Evolutionary conservation across 2,113 vertebrate genomes (phyloP), one percentile per base, ranked within the genome.

Genomic region (Abramis brama): DNA sequence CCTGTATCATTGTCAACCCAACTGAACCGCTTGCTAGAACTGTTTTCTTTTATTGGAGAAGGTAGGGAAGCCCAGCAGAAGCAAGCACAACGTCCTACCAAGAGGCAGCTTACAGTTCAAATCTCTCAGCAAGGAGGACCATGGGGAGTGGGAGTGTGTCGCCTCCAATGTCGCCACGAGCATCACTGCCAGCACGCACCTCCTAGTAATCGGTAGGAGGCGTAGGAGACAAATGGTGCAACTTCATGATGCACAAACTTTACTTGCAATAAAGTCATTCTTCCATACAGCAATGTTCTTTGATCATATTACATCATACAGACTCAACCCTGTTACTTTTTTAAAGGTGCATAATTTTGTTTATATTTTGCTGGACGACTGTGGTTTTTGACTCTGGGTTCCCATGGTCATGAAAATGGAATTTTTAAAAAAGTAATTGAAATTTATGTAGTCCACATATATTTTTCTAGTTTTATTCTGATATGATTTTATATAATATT

Each of bases 181-280:
- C 96, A 97, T 99, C 96, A 99, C 97, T 97, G 98, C 98, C 97
- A 99, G 96, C 94, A 99, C 98, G 87, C 97, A 98, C 94, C 95
- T 99, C 91, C 98, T 97, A 10, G 97, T 99, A 92, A 97, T 97
- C 86, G 98, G 97, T 99, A 95, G 7, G 87, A 59, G 25, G 59
- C 17, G 4, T 52, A 70, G 23, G 23, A 64, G 60, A 33, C 30
- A 5, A 47, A 39, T 85, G 70, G 70, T 11, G 43, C 73, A 30
- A 19, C 39, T 2, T 10, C 12, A 76, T 50, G 6, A 47, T 6
- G 11, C 19, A 25, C 43, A 75, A 47, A 75, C n/a, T 50, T 1
- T 5, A 71, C 33, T 47, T 75, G 39, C 12, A 21, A 75, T 75
- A 50, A 75, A 50, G 10, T 50, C 6, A 0, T 50, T 75, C 43